These are phyloP conservation scores for Uloborus diversus DNA, from an alignment of 1,140 invertebrate species.

Conservation along the genomic window DNA sequence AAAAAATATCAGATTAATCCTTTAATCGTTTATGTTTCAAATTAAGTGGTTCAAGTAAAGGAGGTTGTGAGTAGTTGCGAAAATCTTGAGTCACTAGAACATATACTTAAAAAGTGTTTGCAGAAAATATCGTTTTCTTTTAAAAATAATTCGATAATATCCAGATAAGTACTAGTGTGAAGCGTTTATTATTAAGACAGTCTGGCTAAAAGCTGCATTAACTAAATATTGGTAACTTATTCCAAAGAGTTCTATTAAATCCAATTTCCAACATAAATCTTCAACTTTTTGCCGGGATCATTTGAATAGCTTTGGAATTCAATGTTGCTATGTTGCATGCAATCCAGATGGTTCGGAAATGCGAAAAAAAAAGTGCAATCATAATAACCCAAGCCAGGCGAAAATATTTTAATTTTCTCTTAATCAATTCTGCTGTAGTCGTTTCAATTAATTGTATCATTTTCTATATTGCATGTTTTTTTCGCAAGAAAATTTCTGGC, in stretches of 20 bases:
- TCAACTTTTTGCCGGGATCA: background rate
- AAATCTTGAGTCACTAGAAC: no score
- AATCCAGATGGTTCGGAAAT: background rate
- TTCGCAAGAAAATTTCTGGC: slow-evolving; percentile 39
- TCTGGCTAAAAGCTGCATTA: slow-evolving; percentile 15
- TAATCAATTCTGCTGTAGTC: slow-evolving; percentile 35
- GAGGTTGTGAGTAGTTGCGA: no score
- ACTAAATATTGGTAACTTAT: slow-evolving; percentile 8
- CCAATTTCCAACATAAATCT: slow-evolving; percentile 4
- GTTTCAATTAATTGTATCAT: slow-evolving; percentile 53
- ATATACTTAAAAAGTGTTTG: no score
- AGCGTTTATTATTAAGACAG: no score
- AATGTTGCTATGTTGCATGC: background rate
- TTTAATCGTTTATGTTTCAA: no score
- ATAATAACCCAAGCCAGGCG: slow-evolving; percentile 20
- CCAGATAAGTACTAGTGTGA: no score
- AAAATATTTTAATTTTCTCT: slow-evolving; percentile 43
- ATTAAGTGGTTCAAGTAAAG: no score
- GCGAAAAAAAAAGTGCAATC: background rate
- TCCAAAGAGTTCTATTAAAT: background rate
- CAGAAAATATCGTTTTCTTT: no score
- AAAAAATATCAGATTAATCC: no score
- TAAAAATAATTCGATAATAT: no score
- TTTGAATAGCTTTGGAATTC: background rate
- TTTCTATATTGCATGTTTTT: slow-evolving; percentile 29